Conservation (phyloP, 2,797 vertebrate genomes). For the Poeciliopsis infans region DNA sequence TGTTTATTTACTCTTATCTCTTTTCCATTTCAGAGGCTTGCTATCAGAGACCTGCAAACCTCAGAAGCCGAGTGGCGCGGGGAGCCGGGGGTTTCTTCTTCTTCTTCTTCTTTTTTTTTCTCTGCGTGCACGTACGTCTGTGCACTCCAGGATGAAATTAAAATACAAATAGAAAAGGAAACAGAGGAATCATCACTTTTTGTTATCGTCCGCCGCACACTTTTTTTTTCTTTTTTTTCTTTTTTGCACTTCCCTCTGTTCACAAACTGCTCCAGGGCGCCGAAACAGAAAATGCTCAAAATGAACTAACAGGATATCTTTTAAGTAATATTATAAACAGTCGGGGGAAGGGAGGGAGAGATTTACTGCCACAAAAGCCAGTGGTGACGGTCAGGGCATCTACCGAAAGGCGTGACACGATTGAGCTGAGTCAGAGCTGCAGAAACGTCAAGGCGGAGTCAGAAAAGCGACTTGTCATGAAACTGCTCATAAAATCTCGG, state of each 20-base stretch:
- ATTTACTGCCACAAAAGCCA: constrained; percentile 35
- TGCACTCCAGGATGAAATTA: constrained; percentile 74
- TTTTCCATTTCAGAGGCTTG: constrained; percentile 78
- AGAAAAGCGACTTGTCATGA: neutral
- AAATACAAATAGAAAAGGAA: constrained; percentile 79
- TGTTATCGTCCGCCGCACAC: constrained; percentile 70
- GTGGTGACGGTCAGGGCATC: constrained; percentile 28
- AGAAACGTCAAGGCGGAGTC: neutral
- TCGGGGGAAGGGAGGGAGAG: neutral
- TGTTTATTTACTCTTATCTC: constrained; percentile 83
- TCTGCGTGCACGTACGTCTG: constrained; percentile 23
- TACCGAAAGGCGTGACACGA: constrained; percentile 16
- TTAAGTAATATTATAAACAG: constrained; percentile 64
- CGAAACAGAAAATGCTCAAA: constrained; percentile 63
- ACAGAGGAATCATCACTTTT: constrained; percentile 79
- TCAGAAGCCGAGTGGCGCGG: constrained; percentile 75
- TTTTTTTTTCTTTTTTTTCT: constrained; percentile 9
- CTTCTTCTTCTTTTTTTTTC: neutral
- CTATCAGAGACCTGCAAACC: constrained; percentile 79
- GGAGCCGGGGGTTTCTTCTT: constrained; percentile 63
- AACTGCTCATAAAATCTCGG: neutral
- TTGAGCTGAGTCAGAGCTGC: constrained; percentile 22
- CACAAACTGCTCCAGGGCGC: constrained; percentile 72
- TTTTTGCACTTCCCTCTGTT: constrained; percentile 69
- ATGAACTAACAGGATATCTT: constrained; percentile 64